Conservation (phyloP, 1,140 invertebrate species). For the Zaprionus africanus region DNA sequence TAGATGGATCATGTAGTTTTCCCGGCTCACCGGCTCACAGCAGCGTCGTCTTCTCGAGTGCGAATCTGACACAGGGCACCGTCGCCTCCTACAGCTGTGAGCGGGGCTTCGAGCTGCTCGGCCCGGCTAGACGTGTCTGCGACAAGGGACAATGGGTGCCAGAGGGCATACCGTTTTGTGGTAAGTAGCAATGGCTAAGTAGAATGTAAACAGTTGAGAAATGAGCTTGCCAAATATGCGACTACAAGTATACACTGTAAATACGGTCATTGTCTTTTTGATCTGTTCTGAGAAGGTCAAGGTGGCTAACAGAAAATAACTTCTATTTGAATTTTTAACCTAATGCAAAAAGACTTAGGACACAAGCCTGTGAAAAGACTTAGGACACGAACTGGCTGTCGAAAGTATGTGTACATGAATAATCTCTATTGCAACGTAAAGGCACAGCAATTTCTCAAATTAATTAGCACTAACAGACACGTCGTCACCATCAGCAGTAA, state of each 20-base stretch:
- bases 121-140: constrained; percentile 92
- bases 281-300: neutral
- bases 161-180: constrained; percentile 96
- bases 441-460: neutral
- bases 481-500: neutral
- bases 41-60: constrained; percentile 91
- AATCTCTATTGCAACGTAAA: neutral
- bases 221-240: neutral
- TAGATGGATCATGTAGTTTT: constrained; percentile 88
- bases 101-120: constrained; percentile 95
- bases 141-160: constrained; percentile 93
- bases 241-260: neutral
- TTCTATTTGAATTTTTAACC: neutral
- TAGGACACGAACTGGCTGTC: neutral
- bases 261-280: neutral
- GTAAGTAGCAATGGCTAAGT: constrained; percentile 87
- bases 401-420: neutral
- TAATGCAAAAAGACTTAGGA: neutral
- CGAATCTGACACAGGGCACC: constrained; percentile 87
- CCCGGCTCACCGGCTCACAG: constrained; percentile 97
- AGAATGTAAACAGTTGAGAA: neutral
- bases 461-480: neutral
- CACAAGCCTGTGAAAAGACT: neutral
- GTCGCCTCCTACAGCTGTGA: constrained; percentile 95
- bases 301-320: too few relatives aligned